Evolutionary conservation across 2,113 vertebrate species (phyloP), one percentile per base, ranked within the genome.

Genomic region (Coracopsis vasa): DNA sequence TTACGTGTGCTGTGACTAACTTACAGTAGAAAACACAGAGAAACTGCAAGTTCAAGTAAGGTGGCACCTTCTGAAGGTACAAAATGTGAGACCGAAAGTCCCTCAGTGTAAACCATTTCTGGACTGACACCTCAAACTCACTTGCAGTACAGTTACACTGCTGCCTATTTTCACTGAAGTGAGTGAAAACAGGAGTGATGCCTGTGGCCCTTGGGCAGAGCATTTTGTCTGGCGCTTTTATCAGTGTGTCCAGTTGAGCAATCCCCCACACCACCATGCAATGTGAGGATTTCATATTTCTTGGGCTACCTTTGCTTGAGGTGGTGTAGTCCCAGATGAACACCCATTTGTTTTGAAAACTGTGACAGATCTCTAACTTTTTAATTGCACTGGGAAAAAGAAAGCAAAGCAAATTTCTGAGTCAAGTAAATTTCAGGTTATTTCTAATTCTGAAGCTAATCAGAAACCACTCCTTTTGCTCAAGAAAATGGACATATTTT

Each of bases 41-140:
- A 90, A 87, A 88, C 58, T 80, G 67, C 81, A 87, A 75, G 80
- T 92, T 95, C 73, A 70, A 88, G 41, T 92, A 31, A 87, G 78
- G 48, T 79, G 87, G 41, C 78, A 80, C 50, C 79, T 77, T 70
- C 66, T 8, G 6, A 69, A 91, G 56, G 37, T 60, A 35, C 33
- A 9, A 81, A 66, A 66, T 29, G 23, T 45, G 54, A 80, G 82
- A 91, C 72, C 71, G 18, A 31, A 54, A 71, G 44, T 75, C 53
- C 61, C 58, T 85, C 48, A 39, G 64, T 47, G 69, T 50, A 50
- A 60, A 47, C 51, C 65, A 56, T 87, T 90, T 44, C 79, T 85
- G 89, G 41, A 65, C 48, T 89, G 69, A 75, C 47, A 35, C 24
- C 41, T 72, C 79, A 41, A 24, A 51, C 24, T 80, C 64, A 66